Conservation (phyloP, 2,888 invertebrate genomes). For the Oscheius sp. region DNA sequence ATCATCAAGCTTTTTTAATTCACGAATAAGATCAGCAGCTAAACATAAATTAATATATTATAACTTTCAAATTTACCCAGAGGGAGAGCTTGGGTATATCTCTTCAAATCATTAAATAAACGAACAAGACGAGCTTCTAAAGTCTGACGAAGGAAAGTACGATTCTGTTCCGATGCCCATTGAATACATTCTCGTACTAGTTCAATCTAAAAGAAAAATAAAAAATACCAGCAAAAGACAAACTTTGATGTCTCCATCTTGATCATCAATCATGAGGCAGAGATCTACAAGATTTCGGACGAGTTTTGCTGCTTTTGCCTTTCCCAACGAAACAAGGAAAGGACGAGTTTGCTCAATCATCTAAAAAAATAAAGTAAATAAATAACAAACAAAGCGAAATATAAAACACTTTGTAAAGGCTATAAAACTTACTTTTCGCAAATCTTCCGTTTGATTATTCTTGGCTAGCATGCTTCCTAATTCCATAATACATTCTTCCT, state of each 20-base stretch:
- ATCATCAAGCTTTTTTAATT: constrained; percentile 97
- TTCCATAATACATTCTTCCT: constrained; percentile 92
- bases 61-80: constrained; percentile 68
- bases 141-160: constrained; percentile 94
- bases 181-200: constrained; percentile 89
- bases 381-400: background rate
- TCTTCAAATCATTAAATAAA: constrained; percentile 78
- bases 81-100: constrained; percentile 68
- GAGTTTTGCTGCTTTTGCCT: constrained; percentile 98
- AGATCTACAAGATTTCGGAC: constrained; percentile 95
- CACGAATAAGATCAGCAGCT: constrained; percentile 81
- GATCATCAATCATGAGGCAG: constrained; percentile 94
- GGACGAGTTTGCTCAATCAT: constrained; percentile 79
- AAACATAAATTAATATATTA: constrained; percentile 24
- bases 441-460: constrained; percentile 73
- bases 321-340: constrained; percentile 91
- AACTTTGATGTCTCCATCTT: constrained; percentile 79
- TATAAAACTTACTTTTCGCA: constrained; percentile 40
- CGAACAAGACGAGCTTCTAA: constrained; percentile 93
- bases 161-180: constrained; percentile 97
- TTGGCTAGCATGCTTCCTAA: constrained; percentile 90
- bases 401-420: too few species aligned
- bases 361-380: constrained; percentile 12
- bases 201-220: constrained; percentile 71
- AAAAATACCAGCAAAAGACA: too few species aligned